phyloP scores from a whole-genome alignment of 2,797 vertebrate genomes.

The Mus spretus region DNA sequence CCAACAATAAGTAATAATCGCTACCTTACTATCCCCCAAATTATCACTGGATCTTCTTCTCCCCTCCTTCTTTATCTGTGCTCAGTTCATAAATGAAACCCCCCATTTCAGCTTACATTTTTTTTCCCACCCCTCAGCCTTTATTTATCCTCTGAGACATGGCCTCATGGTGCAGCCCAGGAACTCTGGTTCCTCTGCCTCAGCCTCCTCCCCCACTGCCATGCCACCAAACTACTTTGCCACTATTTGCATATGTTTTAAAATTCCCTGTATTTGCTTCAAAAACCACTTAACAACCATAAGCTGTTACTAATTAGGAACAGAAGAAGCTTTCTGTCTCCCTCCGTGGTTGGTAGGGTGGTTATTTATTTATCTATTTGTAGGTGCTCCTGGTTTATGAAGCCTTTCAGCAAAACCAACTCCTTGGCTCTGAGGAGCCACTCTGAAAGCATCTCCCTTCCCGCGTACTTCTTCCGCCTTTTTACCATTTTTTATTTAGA shows the following conservation, averaged over 20 bases:
- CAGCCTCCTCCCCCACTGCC: not conserved
- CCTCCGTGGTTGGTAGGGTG: not conserved
- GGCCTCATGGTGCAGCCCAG: not conserved
- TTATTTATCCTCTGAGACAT: not conserved
- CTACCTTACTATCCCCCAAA: not conserved
- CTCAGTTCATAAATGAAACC: not conserved
- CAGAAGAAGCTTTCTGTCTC: not conserved
- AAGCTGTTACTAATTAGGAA: not conserved
- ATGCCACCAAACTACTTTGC: not conserved
- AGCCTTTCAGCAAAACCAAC: not conserved
- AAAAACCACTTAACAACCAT: not conserved
- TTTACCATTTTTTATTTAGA: not conserved
- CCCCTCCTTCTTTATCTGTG: not conserved
- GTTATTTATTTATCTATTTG: not conserved
- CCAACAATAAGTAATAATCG: not conserved
- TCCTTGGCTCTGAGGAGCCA: not conserved
- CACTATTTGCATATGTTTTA: not conserved
- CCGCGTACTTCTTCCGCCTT: not conserved
- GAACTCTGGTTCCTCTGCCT: not conserved
- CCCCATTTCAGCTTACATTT: not conserved
- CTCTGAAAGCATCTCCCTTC: constrained; percentile 31
- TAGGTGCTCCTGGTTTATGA: not conserved
- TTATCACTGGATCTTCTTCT: not conserved
- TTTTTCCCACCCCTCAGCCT: not conserved
- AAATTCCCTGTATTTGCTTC: constrained; percentile 37